Base-by-base conservation (phyloP, 2,113 vertebrate genomes). In the Salvelinus namaycush region DNA sequence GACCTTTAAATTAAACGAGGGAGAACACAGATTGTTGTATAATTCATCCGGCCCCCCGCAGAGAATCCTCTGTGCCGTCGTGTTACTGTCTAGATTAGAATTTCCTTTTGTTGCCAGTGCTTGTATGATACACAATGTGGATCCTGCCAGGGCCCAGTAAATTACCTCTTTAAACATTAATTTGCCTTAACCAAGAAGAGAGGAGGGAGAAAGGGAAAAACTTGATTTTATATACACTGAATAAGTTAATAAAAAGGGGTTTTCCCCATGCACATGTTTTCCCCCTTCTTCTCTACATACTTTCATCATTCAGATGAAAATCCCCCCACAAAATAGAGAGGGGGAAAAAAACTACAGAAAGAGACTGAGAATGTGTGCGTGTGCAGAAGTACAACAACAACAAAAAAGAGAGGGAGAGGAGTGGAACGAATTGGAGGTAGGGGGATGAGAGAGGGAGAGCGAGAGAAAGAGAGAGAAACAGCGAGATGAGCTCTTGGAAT, bases 151-250 rank as follows among this genome's bases (percentile, higher is more conserved):
- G 86, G 82, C 87, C 87, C 88, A 87, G 89, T 93, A 92, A 94
- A 94, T 93, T 92, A 93, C 90, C 85, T 92, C 92, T 94, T 94
- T 93, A 94, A 93, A 93, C 90, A 94, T 93, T 93, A 80, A 93
- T 94, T 90, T 92, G 91, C 88, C 85, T 91, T 92, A 92, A 94
- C 90, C 91, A 92, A 92, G 89, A 88, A 83, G 86, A 88, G 76
- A 44, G 20, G 31, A 69, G 68, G 16, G 3, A 44, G 75, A 74
- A 76, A 73, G 65, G 73, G 86, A 80, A 90, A 88, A 64, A 29
- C 87, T 90, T 92, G 90, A 93, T 93, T 93, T 93, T 88, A 86
- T 91, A 93, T 90, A 93, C 91, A 92, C 93, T 93, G 90, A 94
- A 94, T 93, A 92, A 93, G 91, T 93, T 92, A 93, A 93, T 94